Evolutionary conservation across 2,113 vertebrate genomes (phyloP), one percentile per base, ranked within the genome.

Genomic region (Sterrhoptilus dennistouni): DNA sequence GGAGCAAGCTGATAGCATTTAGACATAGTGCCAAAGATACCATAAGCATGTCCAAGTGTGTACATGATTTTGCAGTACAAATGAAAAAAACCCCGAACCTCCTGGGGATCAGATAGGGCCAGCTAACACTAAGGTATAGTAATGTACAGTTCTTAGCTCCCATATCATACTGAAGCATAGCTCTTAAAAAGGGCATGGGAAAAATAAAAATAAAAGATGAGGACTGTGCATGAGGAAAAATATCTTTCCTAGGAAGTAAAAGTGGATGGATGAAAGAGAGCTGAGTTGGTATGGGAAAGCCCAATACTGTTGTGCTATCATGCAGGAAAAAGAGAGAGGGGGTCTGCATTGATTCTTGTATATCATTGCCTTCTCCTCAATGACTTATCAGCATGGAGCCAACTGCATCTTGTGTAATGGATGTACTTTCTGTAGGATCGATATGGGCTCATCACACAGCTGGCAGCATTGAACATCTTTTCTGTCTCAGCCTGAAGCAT

Each of bases 401-500:
- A 72, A 42, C 44, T 92, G 85, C 87, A 81, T 92, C 91, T 86
- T 92, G 76, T 78, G 87, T 96, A 96, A 96, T 95, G 81, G 94
- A 89, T 95, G 84, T 66, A 90, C 90, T 96, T 96, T 96, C 86
- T 89, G 77, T 56, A 69, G 65, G 92, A 96, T 97, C 97, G 23
- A 97, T 97, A 97, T 12, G 38, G 40, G 47, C 92, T 96, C 84
- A 93, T 97, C 90, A 82, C 95, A 81, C 92, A 96, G 94, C 89
- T 93, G 89, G 89, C 66, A 93, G 80, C 91, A 93, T 77, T 84
- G 95, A 97, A 87, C 87, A 76, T 35, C 79, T 86, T 91, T 90
- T 95, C 92, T 83, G 29, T 57, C 80, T 93, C 72, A 89, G 69
- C n/a, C 86, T 91, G 54, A 33, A 84, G 83, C 64, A 53, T 87